Evolutionary conservation across 2,888 invertebrate genomes (phyloP).

Genomic region (Asteroscopus sphinx): DNA sequence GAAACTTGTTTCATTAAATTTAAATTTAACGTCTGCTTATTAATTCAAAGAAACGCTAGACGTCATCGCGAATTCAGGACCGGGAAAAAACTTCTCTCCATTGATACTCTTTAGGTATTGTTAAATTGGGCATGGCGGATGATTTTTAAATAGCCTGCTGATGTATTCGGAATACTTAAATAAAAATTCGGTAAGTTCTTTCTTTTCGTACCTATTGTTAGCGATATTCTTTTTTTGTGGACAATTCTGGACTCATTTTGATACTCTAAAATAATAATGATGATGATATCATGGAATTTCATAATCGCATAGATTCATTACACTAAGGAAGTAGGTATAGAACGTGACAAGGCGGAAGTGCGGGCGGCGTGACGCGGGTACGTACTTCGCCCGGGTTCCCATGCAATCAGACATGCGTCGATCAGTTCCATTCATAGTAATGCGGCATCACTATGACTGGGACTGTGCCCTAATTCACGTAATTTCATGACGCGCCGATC

Average conservation of each 20-base stretch:
- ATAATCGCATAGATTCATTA: too few species aligned
- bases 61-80: conserved; percentile 68
- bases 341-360: too few species aligned
- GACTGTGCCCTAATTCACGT: too few species aligned
- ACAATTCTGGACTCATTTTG: neutral
- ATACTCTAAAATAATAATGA: too few species aligned
- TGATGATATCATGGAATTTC: too few species aligned
- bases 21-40: conserved; percentile 84
- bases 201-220: conserved; percentile 26
- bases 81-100: conserved; percentile 67
- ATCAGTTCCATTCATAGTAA: too few species aligned
- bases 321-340: too few species aligned
- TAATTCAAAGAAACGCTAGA: conserved; percentile 79
- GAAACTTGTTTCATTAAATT: conserved; percentile 87
- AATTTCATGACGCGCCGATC: too few species aligned
- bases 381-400: too few species aligned
- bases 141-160: conserved; percentile 54
- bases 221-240: conserved; percentile 17
- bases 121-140: conserved; percentile 60
- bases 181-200: conserved; percentile 37
- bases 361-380: too few species aligned
- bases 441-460: too few species aligned
- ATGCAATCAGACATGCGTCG: too few species aligned
- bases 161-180: conserved; percentile 51
- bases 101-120: conserved; percentile 70